Percentiles rank a stretch among this genome's conserved stretches.
Evolutionary conservation across 2,797 vertebrate species (phyloP).

Genomic region (Semaprochilodus insignis): DNA sequence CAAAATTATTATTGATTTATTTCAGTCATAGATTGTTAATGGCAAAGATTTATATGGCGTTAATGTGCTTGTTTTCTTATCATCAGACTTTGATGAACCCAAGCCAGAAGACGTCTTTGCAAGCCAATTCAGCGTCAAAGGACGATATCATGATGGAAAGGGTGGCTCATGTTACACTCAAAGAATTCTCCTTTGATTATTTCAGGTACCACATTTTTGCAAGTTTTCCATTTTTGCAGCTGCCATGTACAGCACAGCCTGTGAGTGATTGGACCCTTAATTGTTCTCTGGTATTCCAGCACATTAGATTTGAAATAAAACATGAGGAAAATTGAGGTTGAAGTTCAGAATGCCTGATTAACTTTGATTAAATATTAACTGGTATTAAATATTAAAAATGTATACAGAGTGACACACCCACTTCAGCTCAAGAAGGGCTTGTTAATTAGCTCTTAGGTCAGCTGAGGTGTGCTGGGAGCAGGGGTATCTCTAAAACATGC

Average conservation of each 20-base stretch:
- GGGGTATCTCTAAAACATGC: too few species aligned
- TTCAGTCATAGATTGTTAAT: not conserved
- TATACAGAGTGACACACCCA: too few species aligned
- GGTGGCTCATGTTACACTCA: conserved; percentile 83
- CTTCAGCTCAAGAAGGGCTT: too few species aligned
- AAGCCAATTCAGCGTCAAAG: conserved; percentile 11
- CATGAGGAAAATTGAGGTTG: too few species aligned
- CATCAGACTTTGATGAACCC: conserved; percentile 81
- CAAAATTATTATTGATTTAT: not conserved
- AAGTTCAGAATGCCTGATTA: too few species aligned
- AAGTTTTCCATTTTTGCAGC: not conserved
- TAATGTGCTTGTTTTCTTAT: conserved; percentile 33
- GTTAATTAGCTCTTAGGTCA: too few species aligned
- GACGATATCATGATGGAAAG: conserved; percentile 68
- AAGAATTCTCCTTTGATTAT: conserved; percentile 88
- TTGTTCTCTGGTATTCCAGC: too few species aligned
- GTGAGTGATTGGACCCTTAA: too few species aligned
- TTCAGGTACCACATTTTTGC: conserved; percentile 84
- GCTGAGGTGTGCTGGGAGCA: too few species aligned
- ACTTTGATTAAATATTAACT: too few species aligned
- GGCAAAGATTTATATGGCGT: not conserved
- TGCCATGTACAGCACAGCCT: too few species aligned
- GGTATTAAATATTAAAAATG: too few species aligned
- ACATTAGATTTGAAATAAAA: not conserved
- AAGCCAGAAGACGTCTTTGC: conserved; percentile 73